Evolutionary conservation across 2,113 vertebrate genomes (phyloP).

Genomic region (Capricornis sumatraensis): DNA sequence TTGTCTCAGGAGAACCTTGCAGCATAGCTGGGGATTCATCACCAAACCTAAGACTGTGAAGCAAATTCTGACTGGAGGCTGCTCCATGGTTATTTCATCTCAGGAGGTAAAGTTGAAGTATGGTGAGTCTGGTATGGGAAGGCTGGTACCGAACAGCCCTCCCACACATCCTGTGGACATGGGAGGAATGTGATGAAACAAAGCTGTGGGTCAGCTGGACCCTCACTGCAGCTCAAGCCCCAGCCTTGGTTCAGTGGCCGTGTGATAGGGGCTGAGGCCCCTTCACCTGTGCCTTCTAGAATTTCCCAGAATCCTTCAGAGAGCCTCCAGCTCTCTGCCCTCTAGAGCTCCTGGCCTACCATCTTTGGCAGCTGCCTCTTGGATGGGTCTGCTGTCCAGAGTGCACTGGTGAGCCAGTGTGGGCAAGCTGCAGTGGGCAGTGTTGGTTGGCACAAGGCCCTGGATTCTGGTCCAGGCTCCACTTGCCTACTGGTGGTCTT

Average conservation of each 20-base stretch:
- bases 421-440: too few species aligned
- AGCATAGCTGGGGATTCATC: neutral
- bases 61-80: neutral
- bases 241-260: neutral
- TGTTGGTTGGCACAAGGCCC: neutral
- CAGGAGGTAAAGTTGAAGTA: neutral
- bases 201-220: neutral
- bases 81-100: neutral
- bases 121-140: neutral
- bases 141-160: neutral
- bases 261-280: neutral
- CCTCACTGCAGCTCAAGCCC: neutral
- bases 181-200: neutral
- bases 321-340: neutral
- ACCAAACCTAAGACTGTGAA: neutral
- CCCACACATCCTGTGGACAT: neutral
- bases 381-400: neutral
- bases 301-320: neutral
- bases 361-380: neutral
- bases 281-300: neutral
- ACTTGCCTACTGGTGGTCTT: too few species aligned
- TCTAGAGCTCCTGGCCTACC: neutral
- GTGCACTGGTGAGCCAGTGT: neutral
- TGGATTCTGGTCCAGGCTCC: neutral
- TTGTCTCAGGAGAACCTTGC: neutral